Evolutionary conservation across 2,113 vertebrate species (phyloP).

Genomic region (Cyanoramphus novaezelandiae): DNA sequence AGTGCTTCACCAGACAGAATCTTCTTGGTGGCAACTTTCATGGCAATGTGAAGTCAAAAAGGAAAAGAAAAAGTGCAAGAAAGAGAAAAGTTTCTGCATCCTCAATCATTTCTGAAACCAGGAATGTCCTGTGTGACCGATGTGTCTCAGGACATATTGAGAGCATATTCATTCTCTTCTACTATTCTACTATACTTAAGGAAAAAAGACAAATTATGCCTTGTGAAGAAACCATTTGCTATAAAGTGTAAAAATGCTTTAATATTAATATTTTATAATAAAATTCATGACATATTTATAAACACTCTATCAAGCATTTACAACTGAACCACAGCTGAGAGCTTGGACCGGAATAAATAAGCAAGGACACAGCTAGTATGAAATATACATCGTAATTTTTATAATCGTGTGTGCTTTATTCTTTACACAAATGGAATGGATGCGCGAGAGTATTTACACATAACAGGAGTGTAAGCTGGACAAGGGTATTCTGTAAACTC

Average conservation of each 20-base stretch:
- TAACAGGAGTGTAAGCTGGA: constrained; percentile 80
- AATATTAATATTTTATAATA: constrained; percentile 76
- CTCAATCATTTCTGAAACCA: background rate
- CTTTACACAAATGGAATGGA: constrained; percentile 85
- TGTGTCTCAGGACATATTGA: background rate
- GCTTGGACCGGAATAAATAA: constrained; percentile 73
- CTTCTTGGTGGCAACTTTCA: background rate
- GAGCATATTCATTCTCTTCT: background rate
- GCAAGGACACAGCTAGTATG: constrained; percentile 77
- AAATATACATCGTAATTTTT: constrained; percentile 83
- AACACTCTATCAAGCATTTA: constrained; percentile 72
- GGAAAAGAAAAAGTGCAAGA: background rate
- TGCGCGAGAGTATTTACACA: constrained; percentile 82
- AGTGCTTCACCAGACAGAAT: background rate
- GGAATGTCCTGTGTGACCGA: background rate
- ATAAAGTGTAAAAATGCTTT: constrained; percentile 78
- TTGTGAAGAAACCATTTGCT: constrained; percentile 74
- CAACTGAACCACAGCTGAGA: constrained; percentile 55
- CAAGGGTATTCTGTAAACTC: constrained; percentile 77
- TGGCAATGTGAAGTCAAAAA: background rate
- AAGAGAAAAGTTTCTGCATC: background rate
- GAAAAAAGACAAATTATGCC: constrained; percentile 76
- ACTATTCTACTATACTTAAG: constrained; percentile 2
- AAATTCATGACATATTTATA: constrained; percentile 75
- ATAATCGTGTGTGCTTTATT: constrained; percentile 84